These are phyloP conservation scores for Pyxicephalus adspersus DNA, from an alignment of 2,113 vertebrate species.

Conservation along the genomic window DNA sequence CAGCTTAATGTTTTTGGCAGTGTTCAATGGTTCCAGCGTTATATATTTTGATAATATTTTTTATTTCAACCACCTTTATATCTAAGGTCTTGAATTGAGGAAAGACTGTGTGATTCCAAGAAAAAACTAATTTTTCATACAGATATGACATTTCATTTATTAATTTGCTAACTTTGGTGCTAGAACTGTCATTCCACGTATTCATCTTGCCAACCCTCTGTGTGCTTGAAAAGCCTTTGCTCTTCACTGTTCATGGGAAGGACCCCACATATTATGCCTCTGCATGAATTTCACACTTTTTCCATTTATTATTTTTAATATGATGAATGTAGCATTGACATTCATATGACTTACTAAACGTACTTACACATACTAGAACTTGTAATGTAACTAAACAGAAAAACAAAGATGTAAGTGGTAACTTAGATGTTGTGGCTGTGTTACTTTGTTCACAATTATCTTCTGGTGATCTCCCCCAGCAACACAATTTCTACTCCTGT, in stretches of 20 bases:
- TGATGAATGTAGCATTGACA: too few relatives aligned
- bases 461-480: too few relatives aligned
- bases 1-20: not conserved
- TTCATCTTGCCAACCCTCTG: conserved; percentile 37
- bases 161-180: conserved; percentile 10
- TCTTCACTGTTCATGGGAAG: not conserved
- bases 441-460: too few relatives aligned
- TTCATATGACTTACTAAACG: too few relatives aligned
- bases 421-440: too few relatives aligned
- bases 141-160: conserved; percentile 34
- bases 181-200: conserved; percentile 18
- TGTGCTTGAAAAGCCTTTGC: conserved; percentile 35
- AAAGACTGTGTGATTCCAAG: conserved; percentile 2
- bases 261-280: not conserved
- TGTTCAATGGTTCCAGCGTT: not conserved
- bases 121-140: conserved; percentile 40
- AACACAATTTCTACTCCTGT: too few relatives aligned
- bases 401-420: too few relatives aligned
- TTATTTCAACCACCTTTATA: not conserved
- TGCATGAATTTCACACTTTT: too few relatives aligned
- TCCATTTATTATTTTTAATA: too few relatives aligned
- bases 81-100: not conserved
- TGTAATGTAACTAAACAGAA: too few relatives aligned
- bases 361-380: too few relatives aligned
- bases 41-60: conserved; percentile 32